Percentiles rank a stretch among this genome's conserved stretches.
phyloP scores from a whole-genome alignment of 2,888 invertebrate genomes.

The Acronicta aceris region DNA sequence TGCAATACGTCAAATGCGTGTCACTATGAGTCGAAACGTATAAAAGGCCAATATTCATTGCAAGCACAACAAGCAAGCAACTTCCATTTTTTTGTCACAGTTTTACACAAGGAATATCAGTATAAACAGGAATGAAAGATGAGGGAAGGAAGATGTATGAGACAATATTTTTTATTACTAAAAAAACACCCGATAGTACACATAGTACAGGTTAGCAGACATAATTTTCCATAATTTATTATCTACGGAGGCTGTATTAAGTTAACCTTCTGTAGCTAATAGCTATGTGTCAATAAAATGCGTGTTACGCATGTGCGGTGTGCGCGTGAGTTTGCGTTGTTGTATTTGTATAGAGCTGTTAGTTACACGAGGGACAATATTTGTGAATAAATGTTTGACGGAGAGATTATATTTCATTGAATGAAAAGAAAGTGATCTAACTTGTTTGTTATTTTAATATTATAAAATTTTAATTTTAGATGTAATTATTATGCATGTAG shows the following conservation, averaged over 20 bases:
- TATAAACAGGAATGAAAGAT: too few species aligned
- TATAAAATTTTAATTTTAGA: too few species aligned
- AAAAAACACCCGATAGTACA: too few species aligned
- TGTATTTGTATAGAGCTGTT: constrained; percentile 51
- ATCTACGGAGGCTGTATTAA: too few species aligned
- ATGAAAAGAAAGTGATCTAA: constrained; percentile 11
- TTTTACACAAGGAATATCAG: too few species aligned
- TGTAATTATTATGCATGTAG: background rate
- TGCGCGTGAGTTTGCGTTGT: constrained; percentile 25
- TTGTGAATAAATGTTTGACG: constrained; percentile 27
- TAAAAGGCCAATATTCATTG: constrained; percentile 3
- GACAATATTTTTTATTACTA: too few species aligned
- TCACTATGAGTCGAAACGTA: background rate
- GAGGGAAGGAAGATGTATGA: too few species aligned
- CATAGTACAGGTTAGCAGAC: too few species aligned
- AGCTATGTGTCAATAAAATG: constrained; percentile 18
- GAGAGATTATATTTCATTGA: constrained; percentile 13
- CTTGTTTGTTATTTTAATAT: background rate
- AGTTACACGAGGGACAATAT: constrained; percentile 26
- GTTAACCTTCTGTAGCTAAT: constrained; percentile 22
- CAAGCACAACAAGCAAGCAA: too few species aligned
- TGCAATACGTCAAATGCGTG: constrained; percentile 28
- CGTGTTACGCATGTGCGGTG: constrained; percentile 50
- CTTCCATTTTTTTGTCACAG: too few species aligned
- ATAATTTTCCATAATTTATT: too few species aligned